A percentile compares a stretch with the other conserved stretches of the same genome.
phyloP scores from a whole-genome alignment of 2,888 invertebrate species.

The Asteroscopus sphinx region DNA sequence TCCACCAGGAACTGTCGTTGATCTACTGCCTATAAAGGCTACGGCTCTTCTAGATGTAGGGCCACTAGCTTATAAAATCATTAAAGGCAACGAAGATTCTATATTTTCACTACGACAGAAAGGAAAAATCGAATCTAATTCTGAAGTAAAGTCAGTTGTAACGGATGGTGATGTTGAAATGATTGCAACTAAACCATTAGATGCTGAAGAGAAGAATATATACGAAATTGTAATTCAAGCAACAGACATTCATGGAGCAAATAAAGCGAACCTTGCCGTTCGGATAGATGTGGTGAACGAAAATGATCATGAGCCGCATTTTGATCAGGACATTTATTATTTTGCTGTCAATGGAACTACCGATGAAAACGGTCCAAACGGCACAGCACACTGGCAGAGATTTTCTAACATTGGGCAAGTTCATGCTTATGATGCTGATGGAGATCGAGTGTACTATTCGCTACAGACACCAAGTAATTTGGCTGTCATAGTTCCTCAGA shows the following conservation, averaged over 20 bases:
- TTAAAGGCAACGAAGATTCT: constrained; percentile 93
- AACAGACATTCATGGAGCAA: constrained; percentile 94
- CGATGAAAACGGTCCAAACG: constrained; percentile 90
- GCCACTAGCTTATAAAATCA: constrained; percentile 94
- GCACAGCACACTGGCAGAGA: constrained; percentile 92
- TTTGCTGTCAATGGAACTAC: constrained; percentile 93
- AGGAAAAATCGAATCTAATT: constrained; percentile 77
- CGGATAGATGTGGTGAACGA: constrained; percentile 94
- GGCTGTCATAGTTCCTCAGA: constrained; percentile 97
- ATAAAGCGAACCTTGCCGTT: constrained; percentile 95
- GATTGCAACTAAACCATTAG: constrained; percentile 93
- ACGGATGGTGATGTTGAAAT: constrained; percentile 92
- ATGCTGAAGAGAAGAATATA: constrained; percentile 93
- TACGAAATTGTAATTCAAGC: constrained; percentile 95
- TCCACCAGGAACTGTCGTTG: constrained; percentile 92
- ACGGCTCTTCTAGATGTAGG: constrained; percentile 91
- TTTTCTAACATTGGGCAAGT: constrained; percentile 96
- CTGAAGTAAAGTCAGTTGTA: constrained; percentile 87
- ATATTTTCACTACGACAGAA: constrained; percentile 93
- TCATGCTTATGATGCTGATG: constrained; percentile 96
- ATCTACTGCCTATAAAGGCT: constrained; percentile 93
- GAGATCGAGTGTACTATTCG: constrained; percentile 97
- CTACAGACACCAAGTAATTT: constrained; percentile 94
- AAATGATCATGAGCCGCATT: constrained; percentile 97
- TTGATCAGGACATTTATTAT: constrained; percentile 93